Conservation (phyloP, 2,888 invertebrate genomes). For the Platynereis dumerilii region DNA sequence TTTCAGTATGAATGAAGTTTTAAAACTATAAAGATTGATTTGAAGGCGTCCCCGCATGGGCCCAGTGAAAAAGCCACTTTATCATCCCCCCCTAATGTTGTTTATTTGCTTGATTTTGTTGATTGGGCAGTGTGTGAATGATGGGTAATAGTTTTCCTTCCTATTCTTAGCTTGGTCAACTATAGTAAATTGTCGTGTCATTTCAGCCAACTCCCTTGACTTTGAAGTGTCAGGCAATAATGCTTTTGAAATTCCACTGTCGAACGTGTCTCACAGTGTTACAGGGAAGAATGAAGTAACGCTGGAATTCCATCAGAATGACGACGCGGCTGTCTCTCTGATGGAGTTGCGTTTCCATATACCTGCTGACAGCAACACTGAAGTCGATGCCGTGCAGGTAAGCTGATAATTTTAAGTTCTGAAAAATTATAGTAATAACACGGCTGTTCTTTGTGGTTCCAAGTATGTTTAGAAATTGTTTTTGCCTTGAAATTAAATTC, state of each 20-base stretch:
- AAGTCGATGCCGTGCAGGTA: slow-evolving; percentile 81
- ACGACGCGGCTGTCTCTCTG: slow-evolving; percentile 94
- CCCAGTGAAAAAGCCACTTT: too few relatives aligned
- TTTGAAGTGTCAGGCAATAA: slow-evolving; percentile 66
- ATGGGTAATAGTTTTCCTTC: too few relatives aligned
- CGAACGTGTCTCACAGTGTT: slow-evolving; percentile 93
- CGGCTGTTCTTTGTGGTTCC: neutral
- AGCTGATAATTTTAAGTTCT: neutral
- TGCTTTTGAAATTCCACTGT: slow-evolving; percentile 94
- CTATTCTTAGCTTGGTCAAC: too few relatives aligned
- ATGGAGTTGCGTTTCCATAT: slow-evolving; percentile 99
- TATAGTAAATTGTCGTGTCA: too few relatives aligned
- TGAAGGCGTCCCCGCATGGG: too few relatives aligned
- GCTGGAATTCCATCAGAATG: slow-evolving; percentile 97
- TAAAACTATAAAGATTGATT: too few relatives aligned
- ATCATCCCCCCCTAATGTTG: too few relatives aligned
- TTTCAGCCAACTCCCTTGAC: slow-evolving; percentile 57
- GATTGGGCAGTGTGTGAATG: too few relatives aligned
- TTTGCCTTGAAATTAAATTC: too few relatives aligned
- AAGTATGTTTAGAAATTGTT: neutral
- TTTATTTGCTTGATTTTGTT: too few relatives aligned
- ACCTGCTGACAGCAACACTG: slow-evolving; percentile 83
- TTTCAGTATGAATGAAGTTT: too few relatives aligned
- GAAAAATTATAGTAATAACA: neutral
- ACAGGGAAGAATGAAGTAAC: slow-evolving; percentile 98